Evolutionary conservation across 2,797 vertebrate species (phyloP).

Genomic region (Myotis vivesi): DNA sequence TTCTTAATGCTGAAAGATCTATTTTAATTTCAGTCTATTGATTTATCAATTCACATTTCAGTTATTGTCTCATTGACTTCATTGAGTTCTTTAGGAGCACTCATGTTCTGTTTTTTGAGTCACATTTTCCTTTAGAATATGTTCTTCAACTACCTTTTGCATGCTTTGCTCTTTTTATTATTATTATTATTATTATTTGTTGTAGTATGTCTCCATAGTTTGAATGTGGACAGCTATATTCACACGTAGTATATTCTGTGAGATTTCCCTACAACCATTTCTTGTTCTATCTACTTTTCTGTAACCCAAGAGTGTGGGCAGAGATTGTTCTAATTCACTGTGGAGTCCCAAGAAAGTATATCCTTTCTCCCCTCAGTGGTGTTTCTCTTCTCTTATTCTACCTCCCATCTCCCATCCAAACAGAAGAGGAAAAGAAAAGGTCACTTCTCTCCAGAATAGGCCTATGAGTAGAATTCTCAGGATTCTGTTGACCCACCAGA

Average conservation of each 20-base stretch:
- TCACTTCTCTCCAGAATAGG: not conserved
- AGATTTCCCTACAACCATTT: not conserved
- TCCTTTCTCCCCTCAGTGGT: not conserved
- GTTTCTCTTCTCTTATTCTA: not conserved
- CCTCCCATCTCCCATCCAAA: not conserved
- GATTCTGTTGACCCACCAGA: not conserved
- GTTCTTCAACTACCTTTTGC: not conserved
- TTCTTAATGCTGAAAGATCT: constrained; percentile 17
- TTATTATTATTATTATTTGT: not conserved
- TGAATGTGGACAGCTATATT: not conserved
- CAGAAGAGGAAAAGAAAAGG: not conserved
- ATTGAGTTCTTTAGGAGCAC: not conserved
- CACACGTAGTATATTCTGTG: not conserved
- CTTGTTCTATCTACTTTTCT: not conserved
- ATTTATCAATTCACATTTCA: not conserved
- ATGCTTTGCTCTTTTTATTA: not conserved
- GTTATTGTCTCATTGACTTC: not conserved
- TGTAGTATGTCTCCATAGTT: not conserved
- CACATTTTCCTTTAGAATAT: not conserved
- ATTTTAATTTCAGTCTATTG: not conserved
- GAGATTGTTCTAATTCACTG: not conserved
- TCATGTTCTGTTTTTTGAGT: not conserved
- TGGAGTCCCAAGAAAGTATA: not conserved
- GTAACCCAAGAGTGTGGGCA: not conserved
- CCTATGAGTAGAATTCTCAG: not conserved